Conservation (phyloP, 2,888 invertebrate genomes). For the Cacoxenus indagator region DNA sequence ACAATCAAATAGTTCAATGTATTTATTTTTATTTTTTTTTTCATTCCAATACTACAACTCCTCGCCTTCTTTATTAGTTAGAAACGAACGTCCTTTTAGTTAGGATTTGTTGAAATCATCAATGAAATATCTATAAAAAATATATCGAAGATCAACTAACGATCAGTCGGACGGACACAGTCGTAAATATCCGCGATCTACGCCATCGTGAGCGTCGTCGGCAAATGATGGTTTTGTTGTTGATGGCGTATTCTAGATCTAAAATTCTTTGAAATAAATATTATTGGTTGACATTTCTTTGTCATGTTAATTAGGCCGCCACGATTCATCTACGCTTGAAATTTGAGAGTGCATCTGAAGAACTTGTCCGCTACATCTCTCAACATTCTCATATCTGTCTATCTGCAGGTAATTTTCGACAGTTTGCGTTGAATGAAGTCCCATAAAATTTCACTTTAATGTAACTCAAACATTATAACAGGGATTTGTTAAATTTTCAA, state of each 20-base stretch:
- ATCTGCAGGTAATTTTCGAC: neutral
- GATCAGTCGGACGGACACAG: slow-evolving; percentile 52
- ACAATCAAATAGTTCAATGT: slow-evolving; percentile 48
- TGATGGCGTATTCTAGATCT: slow-evolving; percentile 24
- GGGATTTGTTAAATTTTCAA: neutral
- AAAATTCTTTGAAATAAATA: slow-evolving; percentile 55
- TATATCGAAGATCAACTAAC: neutral
- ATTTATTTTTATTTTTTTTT: neutral
- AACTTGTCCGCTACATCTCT: slow-evolving; percentile 44
- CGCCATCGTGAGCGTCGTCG: slow-evolving; percentile 40
- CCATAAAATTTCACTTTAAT: slow-evolving; percentile 40
- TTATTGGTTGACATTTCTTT: slow-evolving; percentile 57
- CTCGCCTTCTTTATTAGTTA: neutral
- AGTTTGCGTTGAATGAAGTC: neutral
- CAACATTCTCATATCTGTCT: slow-evolving; percentile 20
- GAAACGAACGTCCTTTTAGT: neutral
- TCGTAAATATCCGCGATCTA: slow-evolving; percentile 60
- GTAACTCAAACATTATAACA: slow-evolving; percentile 15
- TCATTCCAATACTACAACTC: neutral
- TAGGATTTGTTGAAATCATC: neutral
- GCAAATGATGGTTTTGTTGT: slow-evolving; percentile 23
- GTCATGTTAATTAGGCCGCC: slow-evolving; percentile 67
- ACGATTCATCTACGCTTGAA: slow-evolving; percentile 42
- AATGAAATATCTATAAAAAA: neutral
- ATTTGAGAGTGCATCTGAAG: slow-evolving; percentile 62